Conservation (phyloP, 2,113 vertebrate genomes). For the Boulengeromyrus knoepffleri region DNA sequence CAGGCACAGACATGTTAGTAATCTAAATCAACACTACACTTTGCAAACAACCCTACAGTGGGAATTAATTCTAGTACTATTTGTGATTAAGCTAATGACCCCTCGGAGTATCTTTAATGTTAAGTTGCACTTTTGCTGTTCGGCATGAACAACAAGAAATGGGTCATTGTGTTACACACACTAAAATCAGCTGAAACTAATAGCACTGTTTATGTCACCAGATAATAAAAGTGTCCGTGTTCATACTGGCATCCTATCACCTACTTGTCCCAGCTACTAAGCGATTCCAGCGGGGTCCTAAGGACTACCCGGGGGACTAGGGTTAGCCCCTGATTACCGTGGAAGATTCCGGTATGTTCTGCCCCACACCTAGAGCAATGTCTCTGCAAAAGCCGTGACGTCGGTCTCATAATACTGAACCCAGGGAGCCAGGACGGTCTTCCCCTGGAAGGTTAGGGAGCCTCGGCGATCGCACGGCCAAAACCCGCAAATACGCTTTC, state of each 20-base stretch:
- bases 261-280: background rate
- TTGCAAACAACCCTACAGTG: background rate
- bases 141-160: background rate
- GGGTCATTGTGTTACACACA: background rate
- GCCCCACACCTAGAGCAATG: conserved; percentile 9
- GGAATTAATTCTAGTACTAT: background rate
- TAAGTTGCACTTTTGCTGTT: background rate
- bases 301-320: background rate
- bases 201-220: background rate
- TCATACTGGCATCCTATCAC: background rate
- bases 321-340: background rate
- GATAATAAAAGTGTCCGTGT: background rate
- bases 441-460: background rate
- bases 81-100: background rate
- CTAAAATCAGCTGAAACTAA: background rate
- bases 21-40: background rate
- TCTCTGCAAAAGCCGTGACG: conserved; percentile 49
- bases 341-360: conserved; percentile 40
- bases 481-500: background rate
- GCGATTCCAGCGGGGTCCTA: background rate
- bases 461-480: conserved; percentile 3
- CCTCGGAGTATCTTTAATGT: background rate
- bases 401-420: conserved; percentile 46
- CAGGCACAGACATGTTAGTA: background rate
- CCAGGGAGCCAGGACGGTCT: conserved; percentile 37